Evolutionary conservation across 1,140 invertebrate species (phyloP).

Genomic region (Scaptomyza pallida): DNA sequence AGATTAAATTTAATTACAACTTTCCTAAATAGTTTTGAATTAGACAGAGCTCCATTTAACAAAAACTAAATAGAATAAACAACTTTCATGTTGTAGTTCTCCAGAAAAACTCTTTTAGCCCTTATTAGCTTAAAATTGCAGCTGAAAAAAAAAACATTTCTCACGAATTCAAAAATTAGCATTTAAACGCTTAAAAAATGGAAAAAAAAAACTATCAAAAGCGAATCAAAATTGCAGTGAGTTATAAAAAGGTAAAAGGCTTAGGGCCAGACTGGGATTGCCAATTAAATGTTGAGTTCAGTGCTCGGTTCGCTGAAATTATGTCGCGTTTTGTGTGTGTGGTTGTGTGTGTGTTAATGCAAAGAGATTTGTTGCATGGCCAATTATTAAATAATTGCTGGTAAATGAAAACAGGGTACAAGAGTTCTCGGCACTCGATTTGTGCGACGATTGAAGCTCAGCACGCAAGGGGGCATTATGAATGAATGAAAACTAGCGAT

Average conservation of each 20-base stretch:
- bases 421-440: constrained; percentile 18
- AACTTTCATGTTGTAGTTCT: no score
- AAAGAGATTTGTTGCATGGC: constrained; percentile 24
- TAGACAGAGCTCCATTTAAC: no score
- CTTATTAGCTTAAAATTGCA: no score
- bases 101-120: no score
- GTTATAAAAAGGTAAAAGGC: not conserved
- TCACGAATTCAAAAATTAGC: constrained; percentile 10
- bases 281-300: constrained; percentile 21
- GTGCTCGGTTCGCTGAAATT: constrained; percentile 1
- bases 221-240: constrained; percentile 4
- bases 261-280: not conserved
- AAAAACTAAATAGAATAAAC: no score
- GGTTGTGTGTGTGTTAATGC: constrained; percentile 34
- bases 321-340: constrained; percentile 23
- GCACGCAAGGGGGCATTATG: constrained; percentile 17
- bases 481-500: constrained; percentile 9
- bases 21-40: no score
- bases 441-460: constrained; percentile 13
- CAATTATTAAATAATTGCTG: constrained; percentile 65
- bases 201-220: not conserved
- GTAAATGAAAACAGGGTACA: constrained; percentile 63
- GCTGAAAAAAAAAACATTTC: not conserved
- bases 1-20: no score
- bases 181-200: no score